Evolutionary conservation across 1,140 invertebrate species (phyloP), one percentile per base, ranked within the genome.

Genomic region (Trachymyrmex cornetzi): DNA sequence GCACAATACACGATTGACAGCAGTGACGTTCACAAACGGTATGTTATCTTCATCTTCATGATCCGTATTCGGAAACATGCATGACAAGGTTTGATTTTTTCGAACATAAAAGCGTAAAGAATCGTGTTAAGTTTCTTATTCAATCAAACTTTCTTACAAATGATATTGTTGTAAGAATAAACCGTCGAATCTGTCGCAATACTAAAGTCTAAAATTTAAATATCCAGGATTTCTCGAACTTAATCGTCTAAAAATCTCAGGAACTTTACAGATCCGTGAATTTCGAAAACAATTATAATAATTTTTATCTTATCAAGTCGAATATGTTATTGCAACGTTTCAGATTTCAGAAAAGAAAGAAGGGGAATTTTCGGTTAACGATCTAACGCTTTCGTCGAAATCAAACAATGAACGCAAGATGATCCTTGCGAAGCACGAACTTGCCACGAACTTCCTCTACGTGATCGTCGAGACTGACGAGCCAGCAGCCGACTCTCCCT

Each of bases 381-480:
- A 67, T 38, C n/a, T 34, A 9, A n/a, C 9, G 34, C 11, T 12
- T 44, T 38, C 9, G 27, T 64, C 16, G 3, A 66, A 1, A 3
- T 66, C 63, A 19, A 44, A n/a, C 57, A 11, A 59, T 30, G 6
- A 12, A 63, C 14, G 61, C 27, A 30, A 63, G 5, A 63, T 2
- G 3, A 0, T 19, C 19, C 63, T 30, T 64, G 30, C 16, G 16
- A 66, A 9, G 30, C 30, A 38, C 34, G 64, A 4, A 3, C n/a
- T n/a, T 66, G 1, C 34, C n/a, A 67, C 24, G 24, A 5, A 12
- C 24, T 27, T 63, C 55, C 55, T 57, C 27, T 34, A 16, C 63
- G 34, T 44, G 38, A 44, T 44, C 64, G 34, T 44, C n/a, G 64
- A 67, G 64, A 67, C 64, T 38, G 64, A 44, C n/a, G 34, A 67